Base-by-base conservation (phyloP, 1,140 invertebrate species). In the Neelides sp. region DNA sequence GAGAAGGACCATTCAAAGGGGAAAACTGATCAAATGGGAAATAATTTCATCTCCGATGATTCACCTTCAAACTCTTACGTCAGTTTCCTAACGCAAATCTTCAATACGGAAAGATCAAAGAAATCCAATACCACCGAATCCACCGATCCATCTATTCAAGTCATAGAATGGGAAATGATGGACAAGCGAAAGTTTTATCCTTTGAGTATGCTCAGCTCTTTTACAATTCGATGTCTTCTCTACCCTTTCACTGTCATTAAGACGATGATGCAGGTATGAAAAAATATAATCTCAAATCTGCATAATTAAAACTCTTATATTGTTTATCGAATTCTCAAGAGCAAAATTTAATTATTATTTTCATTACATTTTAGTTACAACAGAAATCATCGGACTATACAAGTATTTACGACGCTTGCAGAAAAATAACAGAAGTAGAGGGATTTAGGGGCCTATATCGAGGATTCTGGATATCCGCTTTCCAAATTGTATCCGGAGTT, bases 151-250 rank as follows among this genome's bases (percentile, higher is more conserved):
- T n/a, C n/a, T n/a, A 60, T 90, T 54, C 78, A 78, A 30, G 89
- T 81, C n/a, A 95, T 98, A 57, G 91, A 98, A 71, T 95, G 92
- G 87, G 77, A 94, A 52, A 97, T 98, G 91, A 89, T 98, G 87
- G 86, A 98, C 68, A 94, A 95, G 63, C 78, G 74, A 19, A 66
- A 93, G 80, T 75, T 93, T 83, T 73, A 92, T 80, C 91, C 93
- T 2, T 68, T 97, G 32, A 94, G 89, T 41, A 84, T 95, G 72
- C 68, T 92, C 1, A 79, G 78, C 62, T 85, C 82, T 2, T 86
- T 94, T 65, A 75, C 79, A 59, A 82, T 97, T 32, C 75, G 94
- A 40, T 87, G 86, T 64, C 75, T 89, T 43, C 74, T 98, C 2
- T 98, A 97, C 70, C 94, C 94, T 0, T 72, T 98, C 52, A 94